Evolutionary conservation across 1,140 invertebrate genomes (phyloP), one percentile per base, ranked within the genome.

Genomic region (Drosophila teissieri): DNA sequence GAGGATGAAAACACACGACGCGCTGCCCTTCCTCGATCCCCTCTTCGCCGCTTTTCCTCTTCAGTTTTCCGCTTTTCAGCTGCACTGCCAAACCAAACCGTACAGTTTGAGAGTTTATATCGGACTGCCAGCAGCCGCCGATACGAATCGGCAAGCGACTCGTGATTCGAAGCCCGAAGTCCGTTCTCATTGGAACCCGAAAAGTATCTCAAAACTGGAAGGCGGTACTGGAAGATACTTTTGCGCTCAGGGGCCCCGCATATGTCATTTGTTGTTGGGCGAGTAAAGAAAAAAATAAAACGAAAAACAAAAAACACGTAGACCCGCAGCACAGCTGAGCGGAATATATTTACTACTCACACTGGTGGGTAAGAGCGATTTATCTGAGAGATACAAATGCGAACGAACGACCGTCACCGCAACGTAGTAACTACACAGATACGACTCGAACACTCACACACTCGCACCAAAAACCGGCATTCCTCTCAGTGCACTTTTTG

Each of bases 21-120:
- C 81, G 81, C 58, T 80, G 74, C 61, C 82, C 62, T 51, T 70
- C 51, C 52, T 39, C 67, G 65, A 48, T 37, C 34, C 65, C 49
- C 65, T 69, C 51, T 48, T 56, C 65, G 11, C 49, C 44, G 34
- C 51, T 69, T 40, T 45, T 72, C 56, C 65, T 52, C 40, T 58
- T 60, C 63, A 69, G 27, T 73, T 52, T 73, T 63, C 58, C 74
- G 81, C 63, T 86, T 64, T 51, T 68, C 76, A 61, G 58, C 70
- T 80, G 79, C 81, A 67, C 81, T 80, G 67, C 63, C 14, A 14
- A 39, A 39, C 37, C 82, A 85, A 86, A 86, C 83, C 83, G 83
- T 82, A 86, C 78, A 88, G 82, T 88, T 88, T 88, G 83, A 88
- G 73, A 88, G 83, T 88, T 76, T 77, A 76, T 69, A 76, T 88